Percentiles rank a stretch among this genome's conserved stretches.
phyloP scores from a whole-genome alignment of 1,140 invertebrate species.

The Trachymyrmex cornetzi region DNA sequence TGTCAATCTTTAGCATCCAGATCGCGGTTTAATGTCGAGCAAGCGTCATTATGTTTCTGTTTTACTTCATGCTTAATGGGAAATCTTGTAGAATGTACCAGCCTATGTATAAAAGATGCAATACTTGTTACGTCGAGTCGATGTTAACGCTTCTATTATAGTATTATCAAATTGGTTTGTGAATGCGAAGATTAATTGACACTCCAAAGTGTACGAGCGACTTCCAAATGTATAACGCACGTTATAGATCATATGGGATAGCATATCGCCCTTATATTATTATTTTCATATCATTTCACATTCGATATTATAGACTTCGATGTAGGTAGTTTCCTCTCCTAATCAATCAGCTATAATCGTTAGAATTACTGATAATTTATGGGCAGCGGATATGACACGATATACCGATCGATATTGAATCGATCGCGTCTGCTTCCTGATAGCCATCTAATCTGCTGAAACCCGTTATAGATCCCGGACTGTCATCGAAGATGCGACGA shows the following conservation, averaged over 20 bases:
- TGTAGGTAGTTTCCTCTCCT: slow-evolving; percentile 29
- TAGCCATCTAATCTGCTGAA: slow-evolving; percentile 35
- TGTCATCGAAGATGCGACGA: slow-evolving; percentile 47
- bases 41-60: background rate
- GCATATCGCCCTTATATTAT: slow-evolving; percentile 1
- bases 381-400: slow-evolving; percentile 51
- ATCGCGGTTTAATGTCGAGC: slow-evolving; percentile 2
- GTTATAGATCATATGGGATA: background rate
- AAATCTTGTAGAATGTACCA: background rate
- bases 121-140: too few species aligned
- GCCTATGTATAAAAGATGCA: background rate
- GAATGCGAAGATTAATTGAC: slow-evolving; percentile 24
- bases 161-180: background rate
- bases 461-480: slow-evolving; percentile 41
- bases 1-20: slow-evolving; percentile 36
- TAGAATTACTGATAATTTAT: slow-evolving; percentile 46
- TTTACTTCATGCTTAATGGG: background rate
- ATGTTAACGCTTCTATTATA: slow-evolving; percentile 10
- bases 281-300: slow-evolving; percentile 20
- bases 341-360: slow-evolving; percentile 49
- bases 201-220: background rate
- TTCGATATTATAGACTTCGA: slow-evolving; percentile 8
- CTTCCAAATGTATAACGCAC: background rate
- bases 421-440: slow-evolving; percentile 35
- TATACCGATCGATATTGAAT: slow-evolving; percentile 49